Evolutionary conservation across 2,888 invertebrate genomes (phyloP).

Genomic region (Polietes domitor): DNA sequence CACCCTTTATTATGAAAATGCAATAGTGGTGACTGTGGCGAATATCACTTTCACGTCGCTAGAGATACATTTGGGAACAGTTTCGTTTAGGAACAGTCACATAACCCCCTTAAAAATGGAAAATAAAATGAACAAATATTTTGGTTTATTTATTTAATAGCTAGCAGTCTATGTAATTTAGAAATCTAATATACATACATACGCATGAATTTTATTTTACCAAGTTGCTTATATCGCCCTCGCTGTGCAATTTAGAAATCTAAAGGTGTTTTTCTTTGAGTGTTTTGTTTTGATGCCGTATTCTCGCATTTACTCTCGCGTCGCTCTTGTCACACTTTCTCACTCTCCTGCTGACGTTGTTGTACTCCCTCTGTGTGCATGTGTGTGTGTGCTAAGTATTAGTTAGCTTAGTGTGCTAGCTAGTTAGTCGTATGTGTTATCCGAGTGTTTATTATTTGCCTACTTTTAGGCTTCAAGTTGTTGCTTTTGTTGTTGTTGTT

Average conservation of each 20-base stretch:
- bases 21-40: too few species aligned
- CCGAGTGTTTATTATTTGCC: conserved; percentile 55
- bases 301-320: conserved; percentile 47
- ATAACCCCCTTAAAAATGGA: too few species aligned
- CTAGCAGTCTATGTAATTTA: too few species aligned
- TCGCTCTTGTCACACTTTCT: conserved; percentile 41
- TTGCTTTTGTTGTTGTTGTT: conserved; percentile 50
- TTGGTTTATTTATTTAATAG: too few species aligned
- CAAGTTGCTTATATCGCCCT: not conserved
- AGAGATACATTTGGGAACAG: too few species aligned
- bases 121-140: too few species aligned
- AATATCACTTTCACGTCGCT: too few species aligned
- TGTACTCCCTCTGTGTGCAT: too few species aligned
- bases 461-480: conserved; percentile 59
- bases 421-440: conserved; percentile 36
- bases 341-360: conserved; percentile 15
- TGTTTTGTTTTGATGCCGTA: conserved; percentile 53
- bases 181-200: too few species aligned
- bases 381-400: conserved; percentile 23
- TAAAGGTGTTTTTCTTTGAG: conserved; percentile 59
- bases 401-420: conserved; percentile 16
- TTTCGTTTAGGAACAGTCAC: too few species aligned
- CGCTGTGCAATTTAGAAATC: conserved; percentile 37
- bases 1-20: too few species aligned
- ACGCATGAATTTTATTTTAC: too few species aligned